These are phyloP conservation scores for Monarcha castaneiventris DNA, from an alignment of 2,113 vertebrate genomes.

Conservation along the genomic window DNA sequence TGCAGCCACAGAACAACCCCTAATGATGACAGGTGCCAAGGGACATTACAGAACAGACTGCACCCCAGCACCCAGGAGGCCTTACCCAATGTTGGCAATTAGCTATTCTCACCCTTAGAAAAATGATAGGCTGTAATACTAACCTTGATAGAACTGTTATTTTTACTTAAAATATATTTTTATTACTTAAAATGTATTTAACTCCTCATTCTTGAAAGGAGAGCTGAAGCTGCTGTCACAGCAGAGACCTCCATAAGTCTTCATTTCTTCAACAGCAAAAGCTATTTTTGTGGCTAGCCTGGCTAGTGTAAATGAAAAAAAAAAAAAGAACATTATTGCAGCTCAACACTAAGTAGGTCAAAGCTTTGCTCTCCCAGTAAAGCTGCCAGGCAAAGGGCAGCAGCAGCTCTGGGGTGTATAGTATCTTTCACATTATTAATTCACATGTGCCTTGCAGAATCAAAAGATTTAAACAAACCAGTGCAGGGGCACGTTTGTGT, in stretches of 20 bases:
- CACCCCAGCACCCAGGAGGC: background rate
- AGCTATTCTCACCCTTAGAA: background rate
- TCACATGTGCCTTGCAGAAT: background rate
- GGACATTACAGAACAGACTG: background rate
- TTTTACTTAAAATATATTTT: background rate
- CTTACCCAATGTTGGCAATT: background rate
- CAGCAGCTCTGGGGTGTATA: background rate
- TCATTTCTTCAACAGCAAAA: background rate
- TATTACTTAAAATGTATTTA: background rate
- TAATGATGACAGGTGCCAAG: background rate
- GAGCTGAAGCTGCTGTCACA: background rate
- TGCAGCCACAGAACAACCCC: background rate
- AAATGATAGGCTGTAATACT: background rate
- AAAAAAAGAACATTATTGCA: background rate
- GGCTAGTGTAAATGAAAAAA: background rate
- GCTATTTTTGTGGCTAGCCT: background rate
- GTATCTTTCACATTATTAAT: background rate
- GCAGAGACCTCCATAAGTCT: background rate
- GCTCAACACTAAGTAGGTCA: background rate
- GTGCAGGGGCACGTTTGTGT: background rate
- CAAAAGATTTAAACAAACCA: background rate
- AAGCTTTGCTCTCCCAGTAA: background rate
- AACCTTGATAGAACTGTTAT: background rate
- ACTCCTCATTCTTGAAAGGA: background rate
- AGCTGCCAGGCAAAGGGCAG: background rate